phyloP scores from a whole-genome alignment of 1,140 invertebrate genomes.

The Drosophila rhopaloa region DNA sequence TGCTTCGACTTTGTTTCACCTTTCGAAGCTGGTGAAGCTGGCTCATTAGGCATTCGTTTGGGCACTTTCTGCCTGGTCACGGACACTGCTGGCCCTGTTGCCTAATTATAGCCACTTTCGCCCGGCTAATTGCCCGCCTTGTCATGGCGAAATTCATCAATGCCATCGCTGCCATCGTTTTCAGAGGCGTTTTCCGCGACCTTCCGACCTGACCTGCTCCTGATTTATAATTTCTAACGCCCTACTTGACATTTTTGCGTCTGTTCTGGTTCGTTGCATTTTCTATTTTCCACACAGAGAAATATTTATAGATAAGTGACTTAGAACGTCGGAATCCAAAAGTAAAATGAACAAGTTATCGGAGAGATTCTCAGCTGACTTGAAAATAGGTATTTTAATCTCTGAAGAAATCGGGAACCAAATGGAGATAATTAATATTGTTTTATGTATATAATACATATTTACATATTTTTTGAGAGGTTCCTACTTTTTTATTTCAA shows the following conservation, averaged over 20 bases:
- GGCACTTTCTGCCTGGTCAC: conserved; percentile 48
- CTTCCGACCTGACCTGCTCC: conserved; percentile 29
- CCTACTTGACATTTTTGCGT: conserved; percentile 45
- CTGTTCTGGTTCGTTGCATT: conserved; percentile 54
- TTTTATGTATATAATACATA: too few species aligned
- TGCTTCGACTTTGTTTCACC: conserved; percentile 40
- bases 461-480: too few species aligned
- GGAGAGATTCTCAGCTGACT: too few species aligned
- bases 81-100: conserved; percentile 31
- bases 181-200: conserved; percentile 11
- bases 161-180: not conserved
- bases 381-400: too few species aligned
- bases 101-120: conserved; percentile 60
- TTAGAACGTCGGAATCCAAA: not conserved
- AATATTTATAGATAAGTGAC: not conserved
- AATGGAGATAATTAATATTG: too few species aligned
- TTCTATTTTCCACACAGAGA: conserved; percentile 31
- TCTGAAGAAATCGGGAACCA: too few species aligned
- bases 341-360: too few species aligned
- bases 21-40: conserved; percentile 4
- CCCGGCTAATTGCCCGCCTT: conserved; percentile 45
- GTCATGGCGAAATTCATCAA: conserved; percentile 36
- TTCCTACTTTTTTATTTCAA: too few species aligned
- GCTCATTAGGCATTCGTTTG: conserved; percentile 33
- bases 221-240: conserved; percentile 26